These are phyloP conservation scores for Panzeria rudis DNA, from an alignment of 2,888 invertebrate species.

Conservation along the genomic window DNA sequence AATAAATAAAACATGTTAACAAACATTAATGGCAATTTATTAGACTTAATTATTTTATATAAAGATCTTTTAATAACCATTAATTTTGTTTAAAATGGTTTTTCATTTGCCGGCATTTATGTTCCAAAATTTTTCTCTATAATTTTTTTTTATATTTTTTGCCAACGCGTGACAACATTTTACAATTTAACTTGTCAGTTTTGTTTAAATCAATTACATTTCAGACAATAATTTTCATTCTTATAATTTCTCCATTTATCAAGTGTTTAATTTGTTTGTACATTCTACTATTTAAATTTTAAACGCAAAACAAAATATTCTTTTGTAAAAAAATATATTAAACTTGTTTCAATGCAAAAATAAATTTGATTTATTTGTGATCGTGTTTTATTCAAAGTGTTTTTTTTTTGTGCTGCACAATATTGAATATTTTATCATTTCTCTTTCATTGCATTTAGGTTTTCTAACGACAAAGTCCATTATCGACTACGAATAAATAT, in stretches of 20 bases:
- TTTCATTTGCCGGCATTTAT: constrained; percentile 15
- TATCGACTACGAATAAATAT: background rate
- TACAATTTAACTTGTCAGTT: constrained; percentile 30
- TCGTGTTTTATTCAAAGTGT: background rate
- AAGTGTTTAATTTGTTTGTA: constrained; percentile 68
- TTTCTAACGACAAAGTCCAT: constrained; percentile 32
- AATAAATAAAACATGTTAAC: constrained; percentile 48
- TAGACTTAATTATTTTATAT: constrained; percentile 32
- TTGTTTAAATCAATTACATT: constrained; percentile 37
- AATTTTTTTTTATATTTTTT: background rate
- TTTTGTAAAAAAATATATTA: constrained; percentile 18
- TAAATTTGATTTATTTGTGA: constrained; percentile 50
- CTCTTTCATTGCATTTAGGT: background rate
- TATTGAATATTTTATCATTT: constrained; percentile 2
- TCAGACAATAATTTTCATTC: constrained; percentile 21
- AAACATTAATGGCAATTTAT: constrained; percentile 23
- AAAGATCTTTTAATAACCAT: constrained; percentile 22
- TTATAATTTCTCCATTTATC: constrained; percentile 55
- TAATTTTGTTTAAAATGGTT: constrained; percentile 15
- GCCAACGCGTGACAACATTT: constrained; percentile 36
- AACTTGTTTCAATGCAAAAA: constrained; percentile 29
- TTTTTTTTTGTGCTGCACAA: background rate
- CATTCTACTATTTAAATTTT: constrained; percentile 44
- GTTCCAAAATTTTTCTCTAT: constrained; percentile 4
- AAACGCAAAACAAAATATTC: constrained; percentile 20